These are phyloP conservation scores for Deroplatys truncata DNA, from an alignment of 2,888 invertebrate species.

Conservation along the genomic window DNA sequence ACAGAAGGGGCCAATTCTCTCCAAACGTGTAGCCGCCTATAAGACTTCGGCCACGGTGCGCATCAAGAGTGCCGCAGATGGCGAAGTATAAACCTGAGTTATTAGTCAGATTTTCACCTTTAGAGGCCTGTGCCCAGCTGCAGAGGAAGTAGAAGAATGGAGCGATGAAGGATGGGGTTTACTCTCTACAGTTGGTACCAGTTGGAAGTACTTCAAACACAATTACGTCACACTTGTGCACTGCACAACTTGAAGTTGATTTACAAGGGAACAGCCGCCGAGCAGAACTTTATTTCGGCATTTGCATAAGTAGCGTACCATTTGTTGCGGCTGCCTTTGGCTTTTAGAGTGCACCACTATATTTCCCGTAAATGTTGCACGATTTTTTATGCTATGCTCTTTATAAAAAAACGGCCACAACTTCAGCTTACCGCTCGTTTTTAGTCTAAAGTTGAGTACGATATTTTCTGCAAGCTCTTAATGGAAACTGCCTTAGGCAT, in stretches of 20 bases:
- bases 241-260: slow-evolving; percentile 3
- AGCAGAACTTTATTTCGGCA: not conserved
- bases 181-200: not conserved
- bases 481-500: no score
- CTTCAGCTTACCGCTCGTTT: no score
- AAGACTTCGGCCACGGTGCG: no score
- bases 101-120: not conserved
- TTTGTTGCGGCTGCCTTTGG: not conserved
- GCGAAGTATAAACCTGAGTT: not conserved
- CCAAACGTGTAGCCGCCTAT: no score
- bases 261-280: not conserved
- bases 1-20: no score
- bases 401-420: not conserved
- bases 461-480: no score
- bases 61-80: not conserved
- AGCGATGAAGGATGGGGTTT: not conserved
- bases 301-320: not conserved
- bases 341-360: not conserved
- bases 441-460: no score
- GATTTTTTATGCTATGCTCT: not conserved
- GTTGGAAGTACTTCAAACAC: slow-evolving; percentile 3
- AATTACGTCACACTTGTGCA: not conserved
- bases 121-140: not conserved
- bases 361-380: not conserved
- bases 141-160: not conserved